Base-by-base conservation (phyloP, 2,888 invertebrate genomes). In the Leptopterna dolabrata region DNA sequence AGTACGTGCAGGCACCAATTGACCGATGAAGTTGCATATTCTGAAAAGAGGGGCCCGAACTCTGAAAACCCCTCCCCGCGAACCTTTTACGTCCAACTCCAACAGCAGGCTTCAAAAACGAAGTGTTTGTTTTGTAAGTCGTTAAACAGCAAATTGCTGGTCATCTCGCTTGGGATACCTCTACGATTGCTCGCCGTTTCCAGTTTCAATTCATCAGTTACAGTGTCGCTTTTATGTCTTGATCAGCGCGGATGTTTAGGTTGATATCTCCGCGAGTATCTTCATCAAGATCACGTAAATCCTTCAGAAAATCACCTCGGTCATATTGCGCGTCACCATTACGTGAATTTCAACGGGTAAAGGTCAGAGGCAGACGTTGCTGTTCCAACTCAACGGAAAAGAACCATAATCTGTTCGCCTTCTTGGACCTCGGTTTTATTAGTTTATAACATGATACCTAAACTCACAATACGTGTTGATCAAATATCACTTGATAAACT, bases 221-320 rank as follows among this genome's bases (percentile, higher is more conserved):
- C 41, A 73, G 73, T 73, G 73, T 73, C 73, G 73, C 41, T 73
- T 73, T 73, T 19, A 73, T 16, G 73, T 73, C 73, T 73, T 36
- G 73, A 73, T 73, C 36, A 73, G 73, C 73, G 19, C 55, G 4
- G 11, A 19, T 19, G n/a, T 55, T 55, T 19, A 3, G n/a, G 19
- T 27, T 71, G 71, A 51, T 51, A 55, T 43, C 11, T 4, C 6
- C 63, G 7, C 63, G 19, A 27, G 7, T 63, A 63, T 63, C 24
- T 63, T 63, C 63, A 24, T 63, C 27, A 63, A 27, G 63, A 19
- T 13, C 9, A 24, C 63, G 24, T 63, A 27, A 63, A 63, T 24
- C 63, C 24, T 63, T 24, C 27, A 4, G 63, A 63, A 24, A 63
- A 63, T 63, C 63, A 63, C 63, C 63, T 63, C 55, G 55, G n/a